These are phyloP conservation scores for Nannoperca australis DNA, from an alignment of 2,797 vertebrate species.

Conservation along the genomic window DNA sequence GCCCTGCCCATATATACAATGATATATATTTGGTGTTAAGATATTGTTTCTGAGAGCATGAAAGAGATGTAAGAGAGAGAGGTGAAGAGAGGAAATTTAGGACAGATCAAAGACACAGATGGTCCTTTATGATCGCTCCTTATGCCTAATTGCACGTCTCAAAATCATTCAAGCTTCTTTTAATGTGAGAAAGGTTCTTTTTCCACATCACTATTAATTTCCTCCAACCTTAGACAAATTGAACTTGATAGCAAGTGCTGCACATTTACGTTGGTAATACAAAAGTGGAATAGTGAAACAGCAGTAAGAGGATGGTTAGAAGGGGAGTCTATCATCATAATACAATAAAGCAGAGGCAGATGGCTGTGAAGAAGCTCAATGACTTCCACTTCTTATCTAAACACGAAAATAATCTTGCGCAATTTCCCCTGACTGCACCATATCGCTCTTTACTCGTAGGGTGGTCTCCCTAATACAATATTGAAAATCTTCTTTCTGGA, in stretches of 20 bases:
- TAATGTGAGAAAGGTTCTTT: slow-evolving; percentile 14
- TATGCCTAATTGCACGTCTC: slow-evolving; percentile 19
- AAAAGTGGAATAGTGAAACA: slow-evolving; percentile 7
- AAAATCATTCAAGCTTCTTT: slow-evolving; percentile 37
- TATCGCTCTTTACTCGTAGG: slow-evolving; percentile 36
- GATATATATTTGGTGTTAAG: not conserved
- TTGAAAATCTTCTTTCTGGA: slow-evolving; percentile 28
- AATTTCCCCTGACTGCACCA: slow-evolving; percentile 27
- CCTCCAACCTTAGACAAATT: slow-evolving; percentile 35
- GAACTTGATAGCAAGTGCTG: slow-evolving; percentile 29
- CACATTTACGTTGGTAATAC: slow-evolving; percentile 20
- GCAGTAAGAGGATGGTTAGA: not conserved
- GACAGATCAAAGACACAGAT: slow-evolving; percentile 50
- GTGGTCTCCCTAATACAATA: slow-evolving; percentile 44
- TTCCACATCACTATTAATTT: slow-evolving; percentile 23
- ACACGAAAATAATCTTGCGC: slow-evolving; percentile 33
- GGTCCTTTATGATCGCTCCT: slow-evolving; percentile 42
- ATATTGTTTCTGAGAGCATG: slow-evolving; percentile 9
- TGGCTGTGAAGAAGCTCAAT: slow-evolving; percentile 54
- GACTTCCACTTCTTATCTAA: slow-evolving; percentile 57
- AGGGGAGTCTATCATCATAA: slow-evolving; percentile 1
- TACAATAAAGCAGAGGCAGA: slow-evolving; percentile 41
- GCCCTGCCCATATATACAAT: not conserved
- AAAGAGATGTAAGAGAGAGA: not conserved
- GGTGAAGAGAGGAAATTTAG: slow-evolving; percentile 13